These are phyloP conservation scores for Pristionchus maxplancki DNA, from an alignment of 2,888 invertebrate genomes.

Conservation along the genomic window DNA sequence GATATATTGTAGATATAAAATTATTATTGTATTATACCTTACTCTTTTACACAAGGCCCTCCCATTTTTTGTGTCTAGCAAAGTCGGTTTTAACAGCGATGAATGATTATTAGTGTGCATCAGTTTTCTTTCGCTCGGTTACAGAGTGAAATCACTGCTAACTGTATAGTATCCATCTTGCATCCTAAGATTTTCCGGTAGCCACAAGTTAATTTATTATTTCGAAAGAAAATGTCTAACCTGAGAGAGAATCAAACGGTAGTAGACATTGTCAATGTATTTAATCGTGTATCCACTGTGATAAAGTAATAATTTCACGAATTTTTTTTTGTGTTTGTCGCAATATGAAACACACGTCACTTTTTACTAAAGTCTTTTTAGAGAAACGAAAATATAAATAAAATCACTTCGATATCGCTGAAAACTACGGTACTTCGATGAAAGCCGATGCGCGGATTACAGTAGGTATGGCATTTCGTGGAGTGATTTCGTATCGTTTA, in stretches of 20 bases:
- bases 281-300: slow-evolving; percentile 7
- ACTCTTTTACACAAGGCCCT: not conserved
- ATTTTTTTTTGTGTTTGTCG: too few species aligned
- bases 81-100: slow-evolving; percentile 39
- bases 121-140: slow-evolving; percentile 1
- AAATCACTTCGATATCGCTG: not conserved
- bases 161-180: slow-evolving; percentile 32
- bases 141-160: slow-evolving; percentile 27
- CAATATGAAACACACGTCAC: too few species aligned
- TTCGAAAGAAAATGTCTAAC: slow-evolving; percentile 13
- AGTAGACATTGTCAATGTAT: not conserved
- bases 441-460: too few species aligned
- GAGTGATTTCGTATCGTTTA: not conserved
- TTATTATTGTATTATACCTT: slow-evolving; percentile 36
- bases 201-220: slow-evolving; percentile 41
- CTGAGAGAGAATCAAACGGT: slow-evolving; percentile 21
- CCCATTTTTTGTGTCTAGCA: not conserved
- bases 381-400: too few species aligned
- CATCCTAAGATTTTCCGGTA: slow-evolving; percentile 32
- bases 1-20: slow-evolving; percentile 15
- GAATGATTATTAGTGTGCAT: not conserved
- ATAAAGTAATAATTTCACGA: slow-evolving; percentile 12
- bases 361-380: too few species aligned
- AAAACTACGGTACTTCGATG: not conserved
- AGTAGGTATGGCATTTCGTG: not conserved